These are phyloP conservation scores for Dipodomys ordii DNA, from an alignment of 2,113 vertebrate species.

Conservation along the genomic window DNA sequence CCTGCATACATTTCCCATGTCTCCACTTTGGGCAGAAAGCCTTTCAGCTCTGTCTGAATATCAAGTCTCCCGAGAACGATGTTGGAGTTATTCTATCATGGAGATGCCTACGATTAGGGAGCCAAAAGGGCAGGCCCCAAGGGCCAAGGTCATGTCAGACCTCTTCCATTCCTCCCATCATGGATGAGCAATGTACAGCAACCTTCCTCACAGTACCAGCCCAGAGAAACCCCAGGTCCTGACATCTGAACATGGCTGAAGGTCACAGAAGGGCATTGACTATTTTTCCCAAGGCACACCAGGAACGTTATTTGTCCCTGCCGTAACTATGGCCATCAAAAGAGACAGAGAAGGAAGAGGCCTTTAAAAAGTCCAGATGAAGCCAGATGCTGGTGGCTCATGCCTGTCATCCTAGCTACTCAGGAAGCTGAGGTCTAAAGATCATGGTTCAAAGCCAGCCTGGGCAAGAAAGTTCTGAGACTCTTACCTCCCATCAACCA, in stretches of 20 bases:
- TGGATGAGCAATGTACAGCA: rapidly evolving
- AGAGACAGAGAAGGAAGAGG: no score
- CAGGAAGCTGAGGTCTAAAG: no score
- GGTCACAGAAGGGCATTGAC: not conserved
- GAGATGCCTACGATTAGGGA: not conserved
- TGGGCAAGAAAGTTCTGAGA: no score
- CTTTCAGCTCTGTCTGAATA: not conserved
- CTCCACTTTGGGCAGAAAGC: not conserved
- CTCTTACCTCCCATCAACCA: no score
- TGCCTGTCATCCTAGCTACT: no score
- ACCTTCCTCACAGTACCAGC: not conserved
- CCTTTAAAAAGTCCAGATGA: not conserved
- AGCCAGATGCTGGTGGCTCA: no score
- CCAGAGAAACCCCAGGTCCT: not conserved
- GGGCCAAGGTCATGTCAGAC: not conserved
- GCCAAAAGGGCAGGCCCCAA: not conserved
- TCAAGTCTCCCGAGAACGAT: not conserved
- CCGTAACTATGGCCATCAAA: not conserved
- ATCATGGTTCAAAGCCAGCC: no score
- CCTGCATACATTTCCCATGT: not conserved
- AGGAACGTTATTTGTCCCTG: not conserved
- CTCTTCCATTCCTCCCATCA: not conserved
- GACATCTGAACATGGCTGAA: not conserved
- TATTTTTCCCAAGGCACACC: not conserved
- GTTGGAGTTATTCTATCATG: not conserved